A percentile compares a stretch with the other conserved stretches of the same genome.
Conservation (phyloP, 2,888 invertebrate species). For the Masnerella sp. region DNA sequence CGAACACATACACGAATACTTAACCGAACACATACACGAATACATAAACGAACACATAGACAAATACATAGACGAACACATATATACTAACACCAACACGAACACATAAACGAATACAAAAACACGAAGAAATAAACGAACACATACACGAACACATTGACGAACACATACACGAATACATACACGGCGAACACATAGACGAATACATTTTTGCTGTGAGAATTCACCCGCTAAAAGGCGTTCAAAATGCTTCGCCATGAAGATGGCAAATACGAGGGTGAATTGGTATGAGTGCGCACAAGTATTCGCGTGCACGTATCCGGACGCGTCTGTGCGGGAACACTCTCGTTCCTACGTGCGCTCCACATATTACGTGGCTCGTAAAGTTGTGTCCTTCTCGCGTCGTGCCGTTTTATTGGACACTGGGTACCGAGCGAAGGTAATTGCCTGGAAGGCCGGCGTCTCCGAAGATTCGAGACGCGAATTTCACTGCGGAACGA, state of each 20-base stretch:
- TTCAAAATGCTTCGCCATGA: constrained; percentile 70
- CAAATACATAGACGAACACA: too few relatives aligned
- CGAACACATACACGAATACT: too few relatives aligned
- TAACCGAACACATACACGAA: too few relatives aligned
- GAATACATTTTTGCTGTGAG: constrained; percentile 44
- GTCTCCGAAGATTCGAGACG: constrained; percentile 55
- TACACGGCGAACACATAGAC: constrained; percentile 2
- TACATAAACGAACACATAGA: too few relatives aligned
- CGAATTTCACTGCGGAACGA: constrained; percentile 55
- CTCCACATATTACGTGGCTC: constrained; percentile 46
- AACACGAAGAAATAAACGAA: too few relatives aligned
- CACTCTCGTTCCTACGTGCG: constrained; percentile 29
- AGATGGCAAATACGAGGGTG: constrained; percentile 65
- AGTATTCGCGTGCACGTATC: constrained; percentile 53
- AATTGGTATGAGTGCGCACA: constrained; percentile 18
- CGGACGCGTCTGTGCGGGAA: constrained; percentile 42
- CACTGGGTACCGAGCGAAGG: constrained; percentile 70
- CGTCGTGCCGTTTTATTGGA: constrained; percentile 66
- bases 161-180: not conserved
- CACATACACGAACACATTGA: too few relatives aligned
- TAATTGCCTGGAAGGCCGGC: constrained; percentile 67
- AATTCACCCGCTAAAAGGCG: constrained; percentile 72
- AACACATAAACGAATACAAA: too few relatives aligned
- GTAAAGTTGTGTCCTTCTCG: constrained; percentile 54
- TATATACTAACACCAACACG: too few relatives aligned